Conservation (phyloP, 2,888 invertebrate genomes). For the Hofmannophila pseudospretella region DNA sequence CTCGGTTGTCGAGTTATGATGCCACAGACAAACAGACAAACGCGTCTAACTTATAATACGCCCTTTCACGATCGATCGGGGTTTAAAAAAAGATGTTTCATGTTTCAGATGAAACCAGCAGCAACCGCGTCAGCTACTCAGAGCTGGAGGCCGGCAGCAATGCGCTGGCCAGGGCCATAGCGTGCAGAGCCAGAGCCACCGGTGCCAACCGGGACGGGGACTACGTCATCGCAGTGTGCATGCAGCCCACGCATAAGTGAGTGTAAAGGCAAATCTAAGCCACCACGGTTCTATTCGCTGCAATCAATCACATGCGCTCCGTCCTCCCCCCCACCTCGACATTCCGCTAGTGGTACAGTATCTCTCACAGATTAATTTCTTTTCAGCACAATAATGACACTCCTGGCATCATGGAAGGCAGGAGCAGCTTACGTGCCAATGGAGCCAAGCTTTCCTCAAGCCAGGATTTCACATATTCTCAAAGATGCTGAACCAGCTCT, state of each 20-base stretch:
- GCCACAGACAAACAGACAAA: too few species aligned
- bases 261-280: too few species aligned
- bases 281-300: too few species aligned
- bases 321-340: too few species aligned
- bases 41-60: too few species aligned
- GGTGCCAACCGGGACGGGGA: constrained; percentile 82
- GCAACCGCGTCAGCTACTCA: constrained; percentile 60
- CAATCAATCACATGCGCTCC: too few species aligned
- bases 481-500: constrained; percentile 84
- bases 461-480: constrained; percentile 86
- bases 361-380: not conserved
- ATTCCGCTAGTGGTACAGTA: not conserved
- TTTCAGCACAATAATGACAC: constrained; percentile 74
- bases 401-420: constrained; percentile 87
- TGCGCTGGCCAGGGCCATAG: constrained; percentile 75
- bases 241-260: constrained; percentile 85
- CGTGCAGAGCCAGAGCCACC: constrained; percentile 48
- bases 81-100: too few species aligned
- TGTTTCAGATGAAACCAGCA: constrained; percentile 53
- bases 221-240: constrained; percentile 86
- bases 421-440: constrained; percentile 92
- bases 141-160: constrained; percentile 77
- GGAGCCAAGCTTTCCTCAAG: constrained; percentile 84
- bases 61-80: too few species aligned
- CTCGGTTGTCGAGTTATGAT: too few species aligned